These are phyloP conservation scores for Ormyrus nitidulus DNA, from an alignment of 2,888 invertebrate genomes.

Conservation along the genomic window DNA sequence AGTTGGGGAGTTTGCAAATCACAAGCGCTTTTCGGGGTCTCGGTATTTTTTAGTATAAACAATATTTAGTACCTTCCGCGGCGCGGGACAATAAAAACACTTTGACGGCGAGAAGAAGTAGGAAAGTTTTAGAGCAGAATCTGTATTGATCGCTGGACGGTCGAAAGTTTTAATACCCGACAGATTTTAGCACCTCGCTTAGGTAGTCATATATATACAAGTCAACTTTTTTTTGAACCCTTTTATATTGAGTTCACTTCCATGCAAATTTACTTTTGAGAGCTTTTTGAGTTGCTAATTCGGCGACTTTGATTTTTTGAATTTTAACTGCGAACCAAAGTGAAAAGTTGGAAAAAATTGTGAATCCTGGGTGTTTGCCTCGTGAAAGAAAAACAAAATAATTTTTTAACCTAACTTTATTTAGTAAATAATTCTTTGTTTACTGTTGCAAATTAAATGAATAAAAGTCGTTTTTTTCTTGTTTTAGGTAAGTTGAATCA, in stretches of 20 bases:
- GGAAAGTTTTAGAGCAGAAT: too few relatives aligned
- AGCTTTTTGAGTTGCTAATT: slow-evolving; percentile 40
- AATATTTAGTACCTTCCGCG: too few relatives aligned
- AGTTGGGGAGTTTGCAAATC: too few relatives aligned
- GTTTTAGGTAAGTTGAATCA: not conserved
- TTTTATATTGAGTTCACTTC: slow-evolving; percentile 3
- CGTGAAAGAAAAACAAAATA: not conserved
- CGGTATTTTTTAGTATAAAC: too few relatives aligned
- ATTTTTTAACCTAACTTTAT: slow-evolving; percentile 1
- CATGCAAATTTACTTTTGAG: slow-evolving; percentile 13
- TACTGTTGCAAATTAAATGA: not conserved
- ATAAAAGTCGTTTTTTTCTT: not conserved
- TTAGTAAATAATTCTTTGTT: not conserved
- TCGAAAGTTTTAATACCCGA: too few relatives aligned
- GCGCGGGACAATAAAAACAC: too few relatives aligned
- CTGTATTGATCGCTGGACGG: too few relatives aligned
- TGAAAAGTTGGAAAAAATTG: too few relatives aligned
- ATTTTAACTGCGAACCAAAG: not conserved
- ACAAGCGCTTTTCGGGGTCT: too few relatives aligned
- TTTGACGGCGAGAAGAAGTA: too few relatives aligned
- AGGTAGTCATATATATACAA: slow-evolving; percentile 11
- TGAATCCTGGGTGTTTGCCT: not conserved
- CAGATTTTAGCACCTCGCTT: slow-evolving; percentile 4
- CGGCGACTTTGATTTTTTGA: not conserved
- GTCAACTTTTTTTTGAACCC: slow-evolving; percentile 9